Conservation (phyloP, 23 tunicate species). For the Ciona savignyi region DNA sequence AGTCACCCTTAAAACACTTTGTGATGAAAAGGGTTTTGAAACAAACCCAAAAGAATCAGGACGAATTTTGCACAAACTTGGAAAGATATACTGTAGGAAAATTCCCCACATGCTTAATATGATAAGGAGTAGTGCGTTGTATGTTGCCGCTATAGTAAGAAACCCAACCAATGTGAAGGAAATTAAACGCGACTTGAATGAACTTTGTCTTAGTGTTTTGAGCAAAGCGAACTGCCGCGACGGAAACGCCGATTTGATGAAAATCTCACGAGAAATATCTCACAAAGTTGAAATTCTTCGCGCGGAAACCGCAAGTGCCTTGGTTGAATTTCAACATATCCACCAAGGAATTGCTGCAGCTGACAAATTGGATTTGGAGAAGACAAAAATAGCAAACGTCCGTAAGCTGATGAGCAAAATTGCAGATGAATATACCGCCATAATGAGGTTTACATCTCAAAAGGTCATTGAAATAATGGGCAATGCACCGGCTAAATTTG, state of each 20-base stretch:
- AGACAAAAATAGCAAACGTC: not conserved
- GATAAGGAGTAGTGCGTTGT: slow-evolving; percentile 18
- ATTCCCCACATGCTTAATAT: slow-evolving; percentile 11
- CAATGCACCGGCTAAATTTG: slow-evolving; percentile 14
- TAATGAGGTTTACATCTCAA: slow-evolving; percentile 8
- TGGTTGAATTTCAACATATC: not conserved
- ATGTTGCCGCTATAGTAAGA: slow-evolving; percentile 17
- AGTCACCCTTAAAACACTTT: not conserved
- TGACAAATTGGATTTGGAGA: not conserved
- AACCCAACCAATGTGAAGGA: slow-evolving; percentile 3
- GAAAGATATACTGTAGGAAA: slow-evolving; percentile 12
- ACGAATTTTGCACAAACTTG: slow-evolving; percentile 12
- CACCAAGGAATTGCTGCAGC: not conserved
- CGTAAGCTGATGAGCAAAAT: not conserved
- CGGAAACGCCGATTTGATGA: not conserved
- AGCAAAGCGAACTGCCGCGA: not conserved
- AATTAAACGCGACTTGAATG: slow-evolving; percentile 5
- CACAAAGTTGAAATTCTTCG: slow-evolving; percentile 5
- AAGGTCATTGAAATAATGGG: slow-evolving; percentile 17
- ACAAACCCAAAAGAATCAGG: slow-evolving; percentile 2
- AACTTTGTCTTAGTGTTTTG: slow-evolving; percentile 6
- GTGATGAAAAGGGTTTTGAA: slow-evolving; percentile 5
- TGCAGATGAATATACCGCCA: not conserved
- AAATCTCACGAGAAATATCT: not conserved
- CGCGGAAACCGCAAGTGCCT: not conserved